A percentile compares a stretch with the other conserved stretches of the same genome.
phyloP scores from a whole-genome alignment of 2,113 vertebrate genomes.

The Eira barbara region DNA sequence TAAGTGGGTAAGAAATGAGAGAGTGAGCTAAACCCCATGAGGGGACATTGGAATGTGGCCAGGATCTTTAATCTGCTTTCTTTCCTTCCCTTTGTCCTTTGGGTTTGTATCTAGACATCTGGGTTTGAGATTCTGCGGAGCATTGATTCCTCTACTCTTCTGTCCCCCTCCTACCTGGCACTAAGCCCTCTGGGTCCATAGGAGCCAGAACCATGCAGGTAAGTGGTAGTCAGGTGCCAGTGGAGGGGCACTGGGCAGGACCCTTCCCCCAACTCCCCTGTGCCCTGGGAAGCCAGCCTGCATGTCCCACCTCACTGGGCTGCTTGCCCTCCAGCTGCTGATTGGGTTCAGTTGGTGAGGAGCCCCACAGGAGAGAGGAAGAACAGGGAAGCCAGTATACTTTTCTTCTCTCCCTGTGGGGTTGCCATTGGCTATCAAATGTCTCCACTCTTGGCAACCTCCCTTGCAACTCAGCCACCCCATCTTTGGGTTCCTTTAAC shows the following conservation, averaged over 20 bases:
- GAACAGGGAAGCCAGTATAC: neutral
- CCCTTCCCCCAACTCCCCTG: neutral
- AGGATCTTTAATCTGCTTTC: neutral
- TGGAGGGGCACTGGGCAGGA: neutral
- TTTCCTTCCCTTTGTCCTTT: neutral
- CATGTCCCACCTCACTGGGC: neutral
- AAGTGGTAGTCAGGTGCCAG: neutral
- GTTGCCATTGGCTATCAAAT: neutral
- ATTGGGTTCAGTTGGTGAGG: neutral
- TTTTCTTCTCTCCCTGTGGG: neutral
- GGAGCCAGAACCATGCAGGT: neutral
- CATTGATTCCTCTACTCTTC: neutral
- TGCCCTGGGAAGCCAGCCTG: neutral
- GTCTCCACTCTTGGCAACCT: neutral
- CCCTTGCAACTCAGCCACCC: neutral
- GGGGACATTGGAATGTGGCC: neutral
- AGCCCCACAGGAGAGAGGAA: neutral
- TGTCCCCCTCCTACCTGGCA: too few species aligned
- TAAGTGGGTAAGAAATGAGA: neutral
- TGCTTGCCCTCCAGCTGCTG: neutral
- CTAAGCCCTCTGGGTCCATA: neutral
- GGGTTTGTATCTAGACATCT: neutral
- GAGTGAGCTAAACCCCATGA: neutral
- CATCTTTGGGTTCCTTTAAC: neutral
- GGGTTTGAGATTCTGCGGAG: neutral